phyloP scores from a whole-genome alignment of 2,888 invertebrate species.

The Lasioglossum figueresi region DNA sequence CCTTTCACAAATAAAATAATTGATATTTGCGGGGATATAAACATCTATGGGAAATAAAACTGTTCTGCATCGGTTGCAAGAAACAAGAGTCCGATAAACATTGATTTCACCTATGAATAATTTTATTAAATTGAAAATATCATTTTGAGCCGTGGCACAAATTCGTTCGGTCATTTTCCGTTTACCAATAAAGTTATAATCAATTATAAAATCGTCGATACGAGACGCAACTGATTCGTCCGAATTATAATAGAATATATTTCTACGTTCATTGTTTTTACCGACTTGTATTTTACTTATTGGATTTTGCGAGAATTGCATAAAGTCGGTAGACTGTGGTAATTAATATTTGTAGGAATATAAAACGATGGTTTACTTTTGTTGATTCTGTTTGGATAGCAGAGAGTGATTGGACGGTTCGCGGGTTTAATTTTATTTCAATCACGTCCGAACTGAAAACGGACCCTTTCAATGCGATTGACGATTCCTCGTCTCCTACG shows the following conservation, averaged over 20 bases:
- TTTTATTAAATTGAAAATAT: neutral
- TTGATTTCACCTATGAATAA: neutral
- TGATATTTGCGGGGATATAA: neutral
- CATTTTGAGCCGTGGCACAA: neutral
- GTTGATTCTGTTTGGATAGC: conserved; percentile 2
- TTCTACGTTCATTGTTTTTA: neutral
- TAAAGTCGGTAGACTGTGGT: neutral
- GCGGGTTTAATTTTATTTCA: conserved; percentile 79
- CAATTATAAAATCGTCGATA: neutral
- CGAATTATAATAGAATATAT: neutral
- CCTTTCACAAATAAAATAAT: neutral
- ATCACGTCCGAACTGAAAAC: conserved; percentile 70
- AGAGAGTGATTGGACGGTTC: neutral
- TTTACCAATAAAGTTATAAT: neutral
- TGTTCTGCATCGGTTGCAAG: neutral
- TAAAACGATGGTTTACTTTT: neutral
- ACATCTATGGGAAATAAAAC: neutral
- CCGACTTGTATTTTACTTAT: neutral
- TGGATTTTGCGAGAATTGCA: neutral
- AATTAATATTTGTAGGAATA: neutral
- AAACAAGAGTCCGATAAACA: neutral
- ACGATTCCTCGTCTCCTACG: conserved; percentile 49
- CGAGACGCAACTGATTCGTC: neutral
- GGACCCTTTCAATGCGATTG: conserved; percentile 62
- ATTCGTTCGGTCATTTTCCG: neutral